Evolutionary conservation across 2,888 invertebrate species (phyloP), one percentile per base, ranked within the genome.

Genomic region (Parnassius smintheus): DNA sequence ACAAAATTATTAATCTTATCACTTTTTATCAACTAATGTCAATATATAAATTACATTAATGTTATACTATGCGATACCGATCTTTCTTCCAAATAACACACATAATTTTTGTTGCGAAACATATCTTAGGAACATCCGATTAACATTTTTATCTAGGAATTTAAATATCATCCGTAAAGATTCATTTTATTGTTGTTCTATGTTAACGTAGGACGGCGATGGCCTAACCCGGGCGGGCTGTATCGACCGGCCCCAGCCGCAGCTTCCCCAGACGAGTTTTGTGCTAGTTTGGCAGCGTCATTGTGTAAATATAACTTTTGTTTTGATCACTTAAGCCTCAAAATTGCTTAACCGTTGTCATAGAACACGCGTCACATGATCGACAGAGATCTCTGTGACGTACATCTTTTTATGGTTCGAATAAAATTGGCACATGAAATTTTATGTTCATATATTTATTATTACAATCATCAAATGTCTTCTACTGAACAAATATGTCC

Each of bases 231-330:
- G 70, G 68, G 65, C 64, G 63, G 70, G 72, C 73, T 71, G 69
- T 72, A 73, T 73, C 72, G 73, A 73, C 71, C 73, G 72, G 62
- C 65, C 66, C 59, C 65, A 54, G 66, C 67, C 67, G 67, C 66
- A 62, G 62, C 65, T 51, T 59, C 55, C 64, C 59, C 64, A 56
- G 63, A 42, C 63, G 59, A 48, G 59, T 64, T 59, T 41, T 59
- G 64, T 59, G 59, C 64, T 52, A 59, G 56, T 64, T 64, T 48
- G 45, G 22, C n/a, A 51, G 46, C 46, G 2, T 51, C 41, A 49
- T 56, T 52, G n/a, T 41, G 45, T 46, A 56, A 59, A 64, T 49
- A 22, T 45, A 46, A 63, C 55, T 46, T 41, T 45, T 55, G 11
- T 25, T 0, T 45, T 1, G 7, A 41, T 8, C 2, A 4, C n/a